A percentile compares a stretch with the other conserved stretches of the same genome.
phyloP scores from a whole-genome alignment of 2,113 vertebrate genomes.

The Aegotheles bennettii region DNA sequence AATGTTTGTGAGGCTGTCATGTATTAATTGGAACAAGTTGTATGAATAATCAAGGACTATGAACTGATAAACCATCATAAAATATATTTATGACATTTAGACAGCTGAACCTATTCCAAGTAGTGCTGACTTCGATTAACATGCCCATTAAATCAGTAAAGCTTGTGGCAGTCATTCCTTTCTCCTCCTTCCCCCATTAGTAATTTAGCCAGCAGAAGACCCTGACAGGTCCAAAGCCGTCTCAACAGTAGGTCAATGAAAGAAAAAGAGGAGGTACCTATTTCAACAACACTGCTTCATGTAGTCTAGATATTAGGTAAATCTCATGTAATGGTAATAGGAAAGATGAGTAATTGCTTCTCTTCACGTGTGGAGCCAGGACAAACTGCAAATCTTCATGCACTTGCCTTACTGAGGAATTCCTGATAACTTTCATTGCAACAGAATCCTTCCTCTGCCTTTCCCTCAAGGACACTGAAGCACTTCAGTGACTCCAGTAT shows the following conservation, averaged over 20 bases:
- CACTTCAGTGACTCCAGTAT: not conserved
- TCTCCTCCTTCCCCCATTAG: fast-evolving
- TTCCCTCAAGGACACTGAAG: not conserved
- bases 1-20: not conserved
- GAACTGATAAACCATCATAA: not conserved
- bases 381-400: not conserved
- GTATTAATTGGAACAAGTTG: not conserved
- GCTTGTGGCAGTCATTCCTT: not conserved
- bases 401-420: not conserved
- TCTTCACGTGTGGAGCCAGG: not conserved
- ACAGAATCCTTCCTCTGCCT: not conserved
- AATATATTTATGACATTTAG: not conserved
- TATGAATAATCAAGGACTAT: not conserved
- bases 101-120: not conserved
- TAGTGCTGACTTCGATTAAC: not conserved
- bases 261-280: not conserved
- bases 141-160: not conserved
- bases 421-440: not conserved
- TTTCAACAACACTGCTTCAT: not conserved
- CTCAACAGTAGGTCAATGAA: not conserved
- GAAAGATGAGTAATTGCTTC: not conserved
- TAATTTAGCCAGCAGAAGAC: not conserved
- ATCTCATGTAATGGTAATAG: not conserved
- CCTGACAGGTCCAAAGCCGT: not conserved
- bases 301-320: not conserved